These are phyloP conservation scores for Cydia pomonella DNA, from an alignment of 1,140 invertebrate genomes.

Conservation along the genomic window DNA sequence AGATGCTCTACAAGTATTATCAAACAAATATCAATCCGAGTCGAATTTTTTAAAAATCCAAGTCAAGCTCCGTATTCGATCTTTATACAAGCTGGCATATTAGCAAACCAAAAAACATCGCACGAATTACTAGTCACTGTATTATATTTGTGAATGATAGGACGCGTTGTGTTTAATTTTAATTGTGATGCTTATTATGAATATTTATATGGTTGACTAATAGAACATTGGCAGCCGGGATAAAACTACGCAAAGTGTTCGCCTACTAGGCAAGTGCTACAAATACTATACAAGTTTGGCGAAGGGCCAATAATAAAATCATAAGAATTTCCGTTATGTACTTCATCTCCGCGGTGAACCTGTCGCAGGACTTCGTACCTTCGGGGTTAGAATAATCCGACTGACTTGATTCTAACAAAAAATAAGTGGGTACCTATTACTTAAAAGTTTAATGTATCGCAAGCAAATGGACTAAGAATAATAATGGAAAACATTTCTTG, in stretches of 20 bases:
- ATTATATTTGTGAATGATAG: slow-evolving; percentile 15
- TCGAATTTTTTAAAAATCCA: too few relatives aligned
- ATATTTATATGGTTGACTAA: slow-evolving; percentile 23
- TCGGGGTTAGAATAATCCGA: too few relatives aligned
- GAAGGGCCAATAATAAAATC: neutral
- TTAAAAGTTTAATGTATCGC: too few relatives aligned
- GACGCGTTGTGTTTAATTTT: slow-evolving; percentile 30
- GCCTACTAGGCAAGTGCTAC: slow-evolving; percentile 1
- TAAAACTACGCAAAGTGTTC: slow-evolving; percentile 27
- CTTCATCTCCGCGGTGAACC: neutral
- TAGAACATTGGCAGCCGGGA: slow-evolving; percentile 15
- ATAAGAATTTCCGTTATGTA: neutral
- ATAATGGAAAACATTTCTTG: too few relatives aligned
- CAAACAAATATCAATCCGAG: too few relatives aligned
- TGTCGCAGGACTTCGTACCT: neutral
- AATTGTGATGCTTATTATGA: slow-evolving; percentile 24
- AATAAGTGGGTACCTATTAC: too few relatives aligned
- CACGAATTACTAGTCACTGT: neutral
- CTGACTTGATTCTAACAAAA: too few relatives aligned
- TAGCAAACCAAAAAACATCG: neutral
- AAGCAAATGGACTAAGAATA: too few relatives aligned
- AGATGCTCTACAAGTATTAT: too few relatives aligned
- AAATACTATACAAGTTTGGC: slow-evolving; percentile 29
- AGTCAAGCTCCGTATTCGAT: too few relatives aligned
- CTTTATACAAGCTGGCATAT: too few relatives aligned